Evolutionary conservation across 2,797 vertebrate genomes (phyloP).

Genomic region (Schizopygopsis malacanthus): DNA sequence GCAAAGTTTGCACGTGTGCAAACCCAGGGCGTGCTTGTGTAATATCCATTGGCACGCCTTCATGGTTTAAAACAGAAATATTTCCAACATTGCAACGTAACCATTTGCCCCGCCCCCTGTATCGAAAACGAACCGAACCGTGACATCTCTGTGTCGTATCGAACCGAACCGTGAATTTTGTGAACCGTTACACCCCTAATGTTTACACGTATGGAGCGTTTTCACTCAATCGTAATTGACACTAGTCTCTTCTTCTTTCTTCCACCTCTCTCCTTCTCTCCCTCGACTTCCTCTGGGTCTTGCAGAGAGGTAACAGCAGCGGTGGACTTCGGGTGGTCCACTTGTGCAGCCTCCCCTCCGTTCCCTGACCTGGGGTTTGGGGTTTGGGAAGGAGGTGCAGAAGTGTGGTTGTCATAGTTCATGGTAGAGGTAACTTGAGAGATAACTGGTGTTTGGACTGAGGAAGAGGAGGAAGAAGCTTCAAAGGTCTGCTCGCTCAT

Average conservation of each 20-base stretch:
- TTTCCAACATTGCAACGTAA: no score
- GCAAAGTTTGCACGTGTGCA: no score
- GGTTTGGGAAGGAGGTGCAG: conserved; percentile 86
- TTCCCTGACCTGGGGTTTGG: conserved; percentile 76
- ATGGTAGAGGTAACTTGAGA: conserved; percentile 98
- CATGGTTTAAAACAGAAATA: no score
- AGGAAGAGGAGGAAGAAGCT: conserved; percentile 81
- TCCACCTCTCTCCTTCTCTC: conserved; percentile 69
- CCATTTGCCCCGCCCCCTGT: no score
- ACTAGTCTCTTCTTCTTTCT: conserved; percentile 81
- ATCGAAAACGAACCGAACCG: no score
- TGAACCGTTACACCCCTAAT: no score
- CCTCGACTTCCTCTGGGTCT: conserved; percentile 79
- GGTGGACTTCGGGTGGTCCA: conserved; percentile 46
- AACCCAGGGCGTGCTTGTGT: no score
- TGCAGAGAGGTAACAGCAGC: conserved; percentile 63
- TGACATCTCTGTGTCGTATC: no score
- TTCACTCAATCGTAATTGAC: conserved; percentile 84
- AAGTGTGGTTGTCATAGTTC: conserved; percentile 90
- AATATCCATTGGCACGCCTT: no score
- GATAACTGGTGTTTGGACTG: conserved; percentile 98
- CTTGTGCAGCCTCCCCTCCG: conserved; percentile 74
- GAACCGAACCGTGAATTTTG: no score
- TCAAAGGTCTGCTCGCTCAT: conserved; percentile 84
- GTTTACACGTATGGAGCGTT: background rate